Evolutionary conservation across 2,888 invertebrate genomes (phyloP).

Genomic region (Acrobasis consociella): DNA sequence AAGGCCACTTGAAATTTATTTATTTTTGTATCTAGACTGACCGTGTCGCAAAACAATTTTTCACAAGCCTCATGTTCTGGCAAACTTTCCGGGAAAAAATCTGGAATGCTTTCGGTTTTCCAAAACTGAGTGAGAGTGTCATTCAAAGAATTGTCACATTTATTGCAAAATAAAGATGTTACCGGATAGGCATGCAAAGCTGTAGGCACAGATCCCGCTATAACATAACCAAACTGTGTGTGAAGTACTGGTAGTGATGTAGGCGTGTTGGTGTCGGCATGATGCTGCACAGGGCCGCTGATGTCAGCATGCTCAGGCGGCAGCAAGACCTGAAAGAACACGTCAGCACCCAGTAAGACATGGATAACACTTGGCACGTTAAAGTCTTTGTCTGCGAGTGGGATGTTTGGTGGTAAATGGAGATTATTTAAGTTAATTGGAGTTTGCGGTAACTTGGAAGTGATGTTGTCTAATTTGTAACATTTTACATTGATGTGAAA

Average conservation of each 20-base stretch:
- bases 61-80: constrained; percentile 26
- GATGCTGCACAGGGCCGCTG: too few species aligned
- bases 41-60: constrained; percentile 6
- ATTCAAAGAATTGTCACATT: constrained; percentile 13
- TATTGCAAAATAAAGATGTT: constrained; percentile 12
- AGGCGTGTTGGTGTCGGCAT: too few species aligned
- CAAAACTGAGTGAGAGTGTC: constrained; percentile 17
- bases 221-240: too few species aligned
- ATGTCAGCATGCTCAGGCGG: background rate
- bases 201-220: constrained; percentile 17
- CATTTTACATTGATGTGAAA: constrained; percentile 14
- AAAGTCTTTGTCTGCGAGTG: constrained; percentile 13
- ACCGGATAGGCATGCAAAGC: constrained; percentile 9
- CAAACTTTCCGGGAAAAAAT: constrained; percentile 20
- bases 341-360: constrained; percentile 26
- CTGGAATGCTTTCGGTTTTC: constrained; percentile 23
- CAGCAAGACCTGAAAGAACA: constrained; percentile 24
- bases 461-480: constrained; percentile 15
- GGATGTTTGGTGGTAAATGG: background rate
- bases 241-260: too few species aligned
- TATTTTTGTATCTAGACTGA: constrained; percentile 14
- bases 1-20: constrained; percentile 21
- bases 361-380: constrained; percentile 19
- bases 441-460: constrained; percentile 24
- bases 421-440: constrained; percentile 14